These are phyloP conservation scores for Gorsachius goisagi DNA, from an alignment of 2,113 vertebrate genomes.

Conservation along the genomic window DNA sequence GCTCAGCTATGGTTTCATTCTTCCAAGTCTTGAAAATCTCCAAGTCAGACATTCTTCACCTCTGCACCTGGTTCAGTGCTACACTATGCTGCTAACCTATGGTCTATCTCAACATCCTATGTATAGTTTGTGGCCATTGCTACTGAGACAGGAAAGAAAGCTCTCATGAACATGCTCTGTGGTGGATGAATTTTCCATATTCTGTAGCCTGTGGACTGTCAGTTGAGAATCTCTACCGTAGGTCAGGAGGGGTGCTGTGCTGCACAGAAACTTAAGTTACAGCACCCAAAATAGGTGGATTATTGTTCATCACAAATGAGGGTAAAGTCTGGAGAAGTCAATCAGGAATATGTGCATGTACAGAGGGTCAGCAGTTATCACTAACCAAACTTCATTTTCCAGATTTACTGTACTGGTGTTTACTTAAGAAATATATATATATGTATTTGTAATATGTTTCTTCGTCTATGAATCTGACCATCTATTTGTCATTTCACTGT, in stretches of 20 bases:
- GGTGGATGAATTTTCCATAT: neutral
- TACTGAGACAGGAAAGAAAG: neutral
- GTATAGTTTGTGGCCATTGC: neutral
- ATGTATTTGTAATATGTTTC: neutral
- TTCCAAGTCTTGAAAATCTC: neutral
- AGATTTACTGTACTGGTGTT: neutral
- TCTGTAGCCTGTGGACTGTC: neutral
- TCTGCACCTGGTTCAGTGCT: neutral
- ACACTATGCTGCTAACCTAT: neutral
- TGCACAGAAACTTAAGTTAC: neutral
- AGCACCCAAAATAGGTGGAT: neutral
- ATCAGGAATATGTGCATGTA: neutral
- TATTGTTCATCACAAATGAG: neutral
- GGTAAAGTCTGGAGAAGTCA: neutral
- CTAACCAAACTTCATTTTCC: neutral
- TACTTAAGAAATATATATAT: neutral
- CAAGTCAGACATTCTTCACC: neutral
- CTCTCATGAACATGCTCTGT: neutral
- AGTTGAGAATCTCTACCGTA: neutral
- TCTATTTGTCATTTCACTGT: neutral
- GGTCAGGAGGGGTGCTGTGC: neutral
- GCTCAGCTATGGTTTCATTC: neutral
- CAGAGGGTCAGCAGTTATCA: neutral
- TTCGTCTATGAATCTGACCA: neutral
- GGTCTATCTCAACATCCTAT: neutral